Base-by-base conservation (phyloP, 2,888 invertebrate species). In the Eucriotettix oculatus region DNA sequence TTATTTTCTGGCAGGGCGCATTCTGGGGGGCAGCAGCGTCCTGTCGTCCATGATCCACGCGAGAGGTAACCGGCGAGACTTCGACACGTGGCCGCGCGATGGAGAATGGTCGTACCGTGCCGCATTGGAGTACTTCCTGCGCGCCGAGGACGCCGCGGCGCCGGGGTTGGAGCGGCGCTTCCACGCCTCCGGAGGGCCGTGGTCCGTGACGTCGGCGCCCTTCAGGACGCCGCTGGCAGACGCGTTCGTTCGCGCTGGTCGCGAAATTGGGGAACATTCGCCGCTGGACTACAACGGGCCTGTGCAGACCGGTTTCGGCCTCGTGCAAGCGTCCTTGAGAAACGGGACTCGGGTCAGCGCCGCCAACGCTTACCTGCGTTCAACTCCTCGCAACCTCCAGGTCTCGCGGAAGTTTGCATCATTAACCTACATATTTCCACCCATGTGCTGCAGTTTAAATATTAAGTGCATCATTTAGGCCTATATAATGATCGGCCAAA, bases 1-100 rank as follows among this genome's bases (percentile, higher is more conserved):
- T 29, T 29, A 2, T 29, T 29, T 29, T 2, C 7, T 7, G 29
- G 29, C 29, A 29, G 29, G 29, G 29, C 29, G 29, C 29, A 92
- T 76, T 17, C 79, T 92, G 69, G 92, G 92, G 10, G 92, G 92
- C 1, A 84, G 84, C 10, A 86, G 86, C 64, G 83, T 86, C 0
- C 74, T 90, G 11, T 91, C 91, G 70, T 85, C 84, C 66, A 89
- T 92, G 89, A 83, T 86, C 67, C 87, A 86, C 67, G 86, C 85
- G 0, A 74, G 87, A 63, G 89, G 87, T 12, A 79, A 83, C 66
- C 17, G 57, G 12, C 72, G 76, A 9, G 90, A 92, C 68, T 92
- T 86, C 70, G 85, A 91, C 68, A 73, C 76, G 9, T 92, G 92
- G 92, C 80, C 84, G 70, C 92, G 91, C 0, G 91, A 91, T 68